A percentile compares a stretch with the other conserved stretches of the same genome.
These are phyloP conservation scores for Theretra japonica DNA, from an alignment of 2,888 invertebrate species.

Conservation along the genomic window DNA sequence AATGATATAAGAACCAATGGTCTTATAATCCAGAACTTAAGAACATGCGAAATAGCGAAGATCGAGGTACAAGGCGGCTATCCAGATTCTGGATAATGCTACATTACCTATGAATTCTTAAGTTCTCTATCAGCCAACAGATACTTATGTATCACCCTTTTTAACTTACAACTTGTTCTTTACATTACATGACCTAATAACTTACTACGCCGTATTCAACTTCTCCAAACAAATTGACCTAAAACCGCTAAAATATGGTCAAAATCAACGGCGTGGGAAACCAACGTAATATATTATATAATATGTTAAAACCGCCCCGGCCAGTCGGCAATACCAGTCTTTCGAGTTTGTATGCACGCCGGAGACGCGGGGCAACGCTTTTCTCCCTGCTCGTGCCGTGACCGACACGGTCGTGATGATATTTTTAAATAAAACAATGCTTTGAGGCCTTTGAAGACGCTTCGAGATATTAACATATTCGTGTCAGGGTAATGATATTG, in stretches of 20 bases:
- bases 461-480: neutral
- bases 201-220: neutral
- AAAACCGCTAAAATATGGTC: neutral
- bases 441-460: neutral
- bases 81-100: too few species aligned
- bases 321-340: constrained; percentile 10
- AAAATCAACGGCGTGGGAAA: constrained; percentile 20
- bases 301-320: constrained; percentile 7
- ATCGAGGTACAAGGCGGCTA: too few species aligned
- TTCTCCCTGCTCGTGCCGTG: constrained; percentile 27
- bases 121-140: too few species aligned
- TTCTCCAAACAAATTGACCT: neutral
- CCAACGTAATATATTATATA: constrained; percentile 10
- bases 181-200: too few species aligned
- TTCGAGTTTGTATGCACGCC: constrained; percentile 8
- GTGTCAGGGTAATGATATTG: too few species aligned
- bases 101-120: too few species aligned
- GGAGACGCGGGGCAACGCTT: neutral
- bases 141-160: too few species aligned
- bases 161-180: too few species aligned
- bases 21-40: too few species aligned
- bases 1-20: too few species aligned
- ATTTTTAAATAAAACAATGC: constrained; percentile 19
- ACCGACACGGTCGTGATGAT: constrained; percentile 26
- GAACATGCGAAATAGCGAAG: too few species aligned